These are phyloP conservation scores for Eilema depressum DNA, from an alignment of 2,888 invertebrate species.

Conservation along the genomic window DNA sequence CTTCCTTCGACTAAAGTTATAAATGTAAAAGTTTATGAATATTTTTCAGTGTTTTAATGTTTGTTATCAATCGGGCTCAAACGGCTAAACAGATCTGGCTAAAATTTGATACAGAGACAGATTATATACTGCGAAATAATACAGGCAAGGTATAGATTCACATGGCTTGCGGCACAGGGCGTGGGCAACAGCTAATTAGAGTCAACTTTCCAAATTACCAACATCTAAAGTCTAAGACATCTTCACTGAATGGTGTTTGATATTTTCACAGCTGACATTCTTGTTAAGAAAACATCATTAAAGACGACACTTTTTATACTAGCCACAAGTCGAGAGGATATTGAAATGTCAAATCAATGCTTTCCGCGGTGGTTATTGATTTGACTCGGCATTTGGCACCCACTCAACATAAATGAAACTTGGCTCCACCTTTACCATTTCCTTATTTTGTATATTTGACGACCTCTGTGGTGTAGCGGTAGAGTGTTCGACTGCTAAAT, in stretches of 20 bases:
- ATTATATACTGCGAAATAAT: too few relatives aligned
- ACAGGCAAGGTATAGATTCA: too few relatives aligned
- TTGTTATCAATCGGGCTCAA: too few relatives aligned
- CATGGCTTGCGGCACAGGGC: too few relatives aligned
- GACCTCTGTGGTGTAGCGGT: neutral
- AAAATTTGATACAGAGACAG: too few relatives aligned
- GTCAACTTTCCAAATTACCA: neutral
- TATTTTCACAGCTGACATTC: neutral
- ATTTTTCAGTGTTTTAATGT: too few relatives aligned
- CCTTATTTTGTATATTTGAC: neutral
- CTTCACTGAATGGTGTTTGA: neutral
- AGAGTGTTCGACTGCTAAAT: too few relatives aligned
- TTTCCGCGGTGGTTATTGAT: constrained; percentile 2
- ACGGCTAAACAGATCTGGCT: too few relatives aligned
- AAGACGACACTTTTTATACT: neutral
- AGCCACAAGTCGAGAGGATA: neutral
- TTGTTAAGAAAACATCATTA: constrained; percentile 4
- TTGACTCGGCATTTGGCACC: constrained; percentile 1
- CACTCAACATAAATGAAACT: constrained; percentile 2
- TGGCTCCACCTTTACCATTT: neutral
- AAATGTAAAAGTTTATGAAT: too few relatives aligned
- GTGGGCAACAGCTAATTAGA: too few relatives aligned
- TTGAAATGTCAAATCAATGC: constrained; percentile 4
- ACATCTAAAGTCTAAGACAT: neutral
- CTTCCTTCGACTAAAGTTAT: too few relatives aligned